Conservation (phyloP, 2,797 vertebrate species). For the Coreius guichenoti region DNA sequence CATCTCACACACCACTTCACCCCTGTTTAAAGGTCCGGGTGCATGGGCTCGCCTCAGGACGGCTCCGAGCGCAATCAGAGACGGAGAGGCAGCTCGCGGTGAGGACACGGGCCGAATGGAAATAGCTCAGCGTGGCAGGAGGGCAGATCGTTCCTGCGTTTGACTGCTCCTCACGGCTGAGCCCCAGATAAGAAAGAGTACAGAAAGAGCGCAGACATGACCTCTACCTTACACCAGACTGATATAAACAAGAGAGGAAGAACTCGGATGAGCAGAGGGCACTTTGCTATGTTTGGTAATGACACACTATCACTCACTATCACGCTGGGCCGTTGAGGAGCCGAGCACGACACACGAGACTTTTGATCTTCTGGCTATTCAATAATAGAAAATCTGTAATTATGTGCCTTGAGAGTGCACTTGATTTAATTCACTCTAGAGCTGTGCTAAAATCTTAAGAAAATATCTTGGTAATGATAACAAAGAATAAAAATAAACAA, state of each 20-base stretch:
- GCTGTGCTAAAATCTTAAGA: too few species aligned
- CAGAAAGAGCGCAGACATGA: conserved; percentile 61
- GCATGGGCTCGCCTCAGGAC: conserved; percentile 35
- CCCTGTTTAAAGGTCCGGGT: conserved; percentile 19
- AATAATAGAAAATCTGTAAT: neutral
- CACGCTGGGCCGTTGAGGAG: neutral
- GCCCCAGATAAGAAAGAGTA: conserved; percentile 55
- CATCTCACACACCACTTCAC: conserved; percentile 31
- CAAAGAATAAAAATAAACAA: too few species aligned
- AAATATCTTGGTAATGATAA: neutral
- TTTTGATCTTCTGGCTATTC: neutral
- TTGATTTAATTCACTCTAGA: neutral
- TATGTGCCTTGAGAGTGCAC: neutral
- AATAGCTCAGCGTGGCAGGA: conserved; percentile 52
- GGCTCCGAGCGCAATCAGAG: conserved; percentile 50
- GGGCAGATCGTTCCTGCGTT: conserved; percentile 56
- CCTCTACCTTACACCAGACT: conserved; percentile 24
- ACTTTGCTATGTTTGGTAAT: conserved; percentile 57
- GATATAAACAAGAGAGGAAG: conserved; percentile 38
- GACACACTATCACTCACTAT: conserved; percentile 19
- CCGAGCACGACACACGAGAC: neutral
- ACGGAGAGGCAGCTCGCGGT: conserved; percentile 41
- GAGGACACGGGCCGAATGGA: conserved; percentile 45
- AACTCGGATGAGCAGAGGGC: conserved; percentile 40
- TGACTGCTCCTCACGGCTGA: conserved; percentile 61